Evolutionary conservation across 2,113 vertebrate genomes (phyloP), one percentile per base, ranked within the genome.

Genomic region (Osmerus mordax): DNA sequence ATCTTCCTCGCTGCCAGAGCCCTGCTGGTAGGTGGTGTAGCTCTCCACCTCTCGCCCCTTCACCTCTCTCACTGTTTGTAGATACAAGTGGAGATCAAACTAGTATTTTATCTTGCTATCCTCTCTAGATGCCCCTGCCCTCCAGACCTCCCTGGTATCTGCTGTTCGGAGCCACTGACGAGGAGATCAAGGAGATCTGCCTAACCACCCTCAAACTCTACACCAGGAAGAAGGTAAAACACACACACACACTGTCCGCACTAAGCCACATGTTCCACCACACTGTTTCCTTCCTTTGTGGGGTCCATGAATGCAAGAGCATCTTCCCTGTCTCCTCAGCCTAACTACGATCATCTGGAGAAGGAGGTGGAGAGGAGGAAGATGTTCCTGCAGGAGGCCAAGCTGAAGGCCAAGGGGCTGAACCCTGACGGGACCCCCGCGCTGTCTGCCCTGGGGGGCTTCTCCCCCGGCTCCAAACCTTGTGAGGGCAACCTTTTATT

Each of bases 361-460:
- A 97, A 97, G 81, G 97, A 99, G 90, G 97, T 99, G 78, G 97
- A 99, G 82, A 95, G 96, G 73, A 93, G 96, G 82, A 99, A 99
- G 87, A 89, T 96, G 87, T 94, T 94, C 65, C 82, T 99, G 73
- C 95, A 98, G 28, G 97, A 99, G 83, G 96, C 94, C 11, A 99
- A 98, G 82, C 88, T 99, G 72, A 99, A 99, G 85, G 96, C 96
- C 23, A 99, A 99, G 82, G 97, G 97, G 9, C 91, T 99, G 83
- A 99, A 99, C 80, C 96, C 96, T 0, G 97, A 99, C 75, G 96
- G 97, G 72, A 99, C 97, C 11, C 97, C 97, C 23, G 97, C 96
- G 0, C 93, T 99, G 11, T 94, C 95, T 58, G 93, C 91, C 0
- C 80, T 97, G 21, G 97, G 97, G 16, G 97, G 97, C 61, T 99